phyloP scores from a whole-genome alignment of 2,113 vertebrate genomes.

The Thamnaconus septentrionalis region DNA sequence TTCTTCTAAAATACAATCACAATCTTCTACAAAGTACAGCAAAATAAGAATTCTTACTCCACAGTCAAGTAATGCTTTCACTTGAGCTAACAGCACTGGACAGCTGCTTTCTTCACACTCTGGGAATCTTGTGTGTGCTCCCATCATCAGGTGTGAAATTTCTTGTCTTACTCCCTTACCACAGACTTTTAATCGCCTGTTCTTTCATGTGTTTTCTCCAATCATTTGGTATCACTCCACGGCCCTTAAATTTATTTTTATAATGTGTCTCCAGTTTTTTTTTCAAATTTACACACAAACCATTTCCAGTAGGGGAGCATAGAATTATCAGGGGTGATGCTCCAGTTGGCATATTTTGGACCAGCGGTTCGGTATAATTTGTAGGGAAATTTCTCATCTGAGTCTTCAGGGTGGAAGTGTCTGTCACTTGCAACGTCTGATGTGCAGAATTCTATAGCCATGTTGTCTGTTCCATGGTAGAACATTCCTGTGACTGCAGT shows the following conservation, averaged over 20 bases:
- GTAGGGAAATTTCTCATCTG: not conserved
- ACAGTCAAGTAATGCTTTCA: too few relatives aligned
- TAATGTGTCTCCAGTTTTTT: not conserved
- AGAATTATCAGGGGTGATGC: not conserved
- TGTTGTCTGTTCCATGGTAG: too few relatives aligned
- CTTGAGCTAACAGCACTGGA: too few relatives aligned
- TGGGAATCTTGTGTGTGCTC: too few relatives aligned
- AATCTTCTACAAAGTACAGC: too few relatives aligned
- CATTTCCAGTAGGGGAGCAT: not conserved
- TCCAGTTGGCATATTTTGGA: not conserved
- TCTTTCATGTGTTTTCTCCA: not conserved
- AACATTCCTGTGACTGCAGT: too few relatives aligned
- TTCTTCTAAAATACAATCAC: too few relatives aligned
- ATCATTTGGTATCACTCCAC: not conserved
- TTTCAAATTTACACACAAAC: not conserved
- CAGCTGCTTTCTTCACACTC: too few relatives aligned
- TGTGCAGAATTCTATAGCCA: not conserved
- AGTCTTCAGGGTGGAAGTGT: not conserved
- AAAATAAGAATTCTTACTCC: too few relatives aligned
- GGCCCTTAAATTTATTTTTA: not conserved
- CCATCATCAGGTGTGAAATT: too few relatives aligned
- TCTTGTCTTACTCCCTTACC: too few relatives aligned
- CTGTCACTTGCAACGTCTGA: not conserved
- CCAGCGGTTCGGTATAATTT: not conserved
- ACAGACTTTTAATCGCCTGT: not conserved